Conservation (phyloP, 2,797 vertebrate genomes). For the Psittacula derbiana region DNA sequence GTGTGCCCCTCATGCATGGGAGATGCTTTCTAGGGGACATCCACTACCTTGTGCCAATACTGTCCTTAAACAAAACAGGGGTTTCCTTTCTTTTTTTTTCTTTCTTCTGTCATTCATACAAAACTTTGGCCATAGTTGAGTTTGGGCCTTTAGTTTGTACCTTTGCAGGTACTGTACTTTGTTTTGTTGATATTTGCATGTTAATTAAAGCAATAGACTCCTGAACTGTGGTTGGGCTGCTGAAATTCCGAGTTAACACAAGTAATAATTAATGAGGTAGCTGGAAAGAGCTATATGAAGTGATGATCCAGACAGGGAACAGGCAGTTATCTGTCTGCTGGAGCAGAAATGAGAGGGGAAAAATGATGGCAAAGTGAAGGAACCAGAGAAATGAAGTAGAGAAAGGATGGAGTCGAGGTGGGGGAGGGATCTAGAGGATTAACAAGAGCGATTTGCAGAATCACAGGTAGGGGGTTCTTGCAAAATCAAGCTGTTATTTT, state of each 20-base stretch:
- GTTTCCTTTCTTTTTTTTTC: rapidly evolving
- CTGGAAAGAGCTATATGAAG: not conserved
- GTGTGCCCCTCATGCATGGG: not conserved
- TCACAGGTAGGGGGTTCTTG: not conserved
- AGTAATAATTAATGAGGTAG: not conserved
- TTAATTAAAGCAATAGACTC: not conserved
- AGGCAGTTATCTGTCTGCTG: not conserved
- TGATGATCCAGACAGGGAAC: not conserved
- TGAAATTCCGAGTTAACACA: not conserved
- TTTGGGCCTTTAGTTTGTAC: not conserved
- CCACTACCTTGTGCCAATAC: not conserved
- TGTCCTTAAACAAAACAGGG: not conserved
- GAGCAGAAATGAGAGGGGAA: not conserved
- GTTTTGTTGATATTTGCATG: not conserved
- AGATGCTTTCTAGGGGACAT: not conserved
- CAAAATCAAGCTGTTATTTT: not conserved
- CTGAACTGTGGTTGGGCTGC: not conserved
- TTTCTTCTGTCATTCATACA: not conserved
- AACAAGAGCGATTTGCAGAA: not conserved
- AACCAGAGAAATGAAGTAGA: not conserved
- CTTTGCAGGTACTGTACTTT: not conserved
- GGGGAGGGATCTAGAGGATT: not conserved
- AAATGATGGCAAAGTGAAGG: not conserved
- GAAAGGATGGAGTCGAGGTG: not conserved
- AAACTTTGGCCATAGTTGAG: not conserved